A percentile compares a stretch with the other conserved stretches of the same genome.
phyloP scores from a whole-genome alignment of 2,888 invertebrate species.

The Netelia virgata region DNA sequence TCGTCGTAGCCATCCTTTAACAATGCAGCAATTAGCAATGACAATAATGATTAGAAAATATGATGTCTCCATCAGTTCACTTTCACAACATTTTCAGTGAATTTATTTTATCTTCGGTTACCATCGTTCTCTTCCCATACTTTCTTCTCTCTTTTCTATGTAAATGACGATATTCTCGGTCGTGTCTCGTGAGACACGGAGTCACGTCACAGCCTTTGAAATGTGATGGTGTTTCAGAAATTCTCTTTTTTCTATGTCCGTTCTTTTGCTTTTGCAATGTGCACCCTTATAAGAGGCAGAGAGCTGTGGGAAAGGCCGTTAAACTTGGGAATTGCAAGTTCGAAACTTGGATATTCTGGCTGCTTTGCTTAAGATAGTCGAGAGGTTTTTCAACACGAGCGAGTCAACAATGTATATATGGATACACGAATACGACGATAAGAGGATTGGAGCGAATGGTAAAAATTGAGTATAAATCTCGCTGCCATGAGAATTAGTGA shows the following conservation, averaged over 20 bases:
- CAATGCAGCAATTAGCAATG: too few relatives aligned
- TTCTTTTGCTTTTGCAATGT: background rate
- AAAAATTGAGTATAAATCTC: constrained; percentile 29
- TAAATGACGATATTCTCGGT: constrained; percentile 6
- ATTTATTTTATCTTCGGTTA: background rate
- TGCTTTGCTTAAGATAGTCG: constrained; percentile 25
- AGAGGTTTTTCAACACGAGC: constrained; percentile 4
- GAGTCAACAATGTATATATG: background rate
- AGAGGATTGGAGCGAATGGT: background rate
- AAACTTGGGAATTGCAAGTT: constrained; percentile 50
- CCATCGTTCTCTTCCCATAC: background rate
- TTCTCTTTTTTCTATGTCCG: background rate
- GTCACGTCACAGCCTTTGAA: background rate
- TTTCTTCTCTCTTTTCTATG: background rate
- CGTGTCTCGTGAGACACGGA: constrained; percentile 13
- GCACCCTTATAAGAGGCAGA: background rate
- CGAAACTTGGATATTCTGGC: constrained; percentile 44
- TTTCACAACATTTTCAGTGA: too few relatives aligned
- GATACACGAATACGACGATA: background rate
- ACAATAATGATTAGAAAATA: too few relatives aligned
- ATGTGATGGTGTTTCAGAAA: background rate
- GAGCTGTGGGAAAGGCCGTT: constrained; percentile 40
- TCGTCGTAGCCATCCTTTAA: too few relatives aligned
- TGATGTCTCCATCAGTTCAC: too few relatives aligned
- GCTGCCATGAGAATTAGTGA: constrained; percentile 26